Evolutionary conservation across 2,113 vertebrate species (phyloP), one percentile per base, ranked within the genome.

Genomic region (Python bivittatus): DNA sequence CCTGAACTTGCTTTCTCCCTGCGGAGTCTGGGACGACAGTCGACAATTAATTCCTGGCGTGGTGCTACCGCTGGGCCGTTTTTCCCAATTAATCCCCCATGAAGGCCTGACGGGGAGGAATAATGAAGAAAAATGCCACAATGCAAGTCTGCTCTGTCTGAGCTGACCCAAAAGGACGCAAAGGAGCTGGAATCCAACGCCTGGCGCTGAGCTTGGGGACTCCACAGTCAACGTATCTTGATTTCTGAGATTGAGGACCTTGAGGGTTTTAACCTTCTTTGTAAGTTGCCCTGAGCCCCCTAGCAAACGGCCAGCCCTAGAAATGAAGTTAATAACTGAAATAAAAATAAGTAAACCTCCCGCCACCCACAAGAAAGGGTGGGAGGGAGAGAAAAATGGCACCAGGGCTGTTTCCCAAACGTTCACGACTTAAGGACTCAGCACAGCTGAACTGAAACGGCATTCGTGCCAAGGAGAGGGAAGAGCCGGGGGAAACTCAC

Each of bases 71-170:
- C 33, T 57, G 38, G 23, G 11, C 27, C 83, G 64, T 90, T 94
- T 91, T 72, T 53, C 38, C 92, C 86, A 93, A 64, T 94, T 95
- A 95, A 93, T 91, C 84, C 89, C 90, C 90, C 93, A 91, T 94
- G 94, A 95, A 95, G 87, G 44, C 84, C 57, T 86, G 44, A 86
- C 79, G 20, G 0, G 61, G 92, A 95, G 25, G 54, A 54, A 83
- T 93, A 93, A 95, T 96, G 86, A 93, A 94, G 95, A 94, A 94
- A 95, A 96, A 92, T 91, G 88, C 88, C 84, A 38, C 42, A 91
- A 92, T 84, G 94, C 64, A 93, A 93, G 94, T 94, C 92, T 85
- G 88, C 93, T 93, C 92, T 83, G 79, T 60, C 92, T 88, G 86
- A 56, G 61, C 88, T 85, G 84, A 93, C 91, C 90, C 84, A 83